Percentiles rank a stretch among this genome's conserved stretches.
These are phyloP conservation scores for Zele albiditarsus DNA, from an alignment of 2,888 invertebrate genomes.

Conservation along the genomic window DNA sequence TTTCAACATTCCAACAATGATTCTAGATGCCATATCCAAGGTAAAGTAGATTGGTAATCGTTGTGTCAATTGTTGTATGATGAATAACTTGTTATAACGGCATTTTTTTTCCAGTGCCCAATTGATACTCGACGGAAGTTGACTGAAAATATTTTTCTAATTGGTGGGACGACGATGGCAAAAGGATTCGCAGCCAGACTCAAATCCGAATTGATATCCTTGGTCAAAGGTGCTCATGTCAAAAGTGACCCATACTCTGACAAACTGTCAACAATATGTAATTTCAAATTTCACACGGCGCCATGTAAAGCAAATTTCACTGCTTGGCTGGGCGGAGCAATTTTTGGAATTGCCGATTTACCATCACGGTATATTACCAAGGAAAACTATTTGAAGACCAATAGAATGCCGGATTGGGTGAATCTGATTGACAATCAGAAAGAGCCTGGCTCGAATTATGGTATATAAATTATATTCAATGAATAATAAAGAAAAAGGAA, in stretches of 20 bases:
- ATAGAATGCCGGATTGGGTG: conserved; percentile 88
- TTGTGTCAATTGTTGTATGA: background rate
- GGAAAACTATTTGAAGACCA: conserved; percentile 82
- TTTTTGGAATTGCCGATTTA: conserved; percentile 84
- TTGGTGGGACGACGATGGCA: conserved; percentile 90
- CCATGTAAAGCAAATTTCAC: conserved; percentile 88
- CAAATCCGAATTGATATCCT: conserved; percentile 81
- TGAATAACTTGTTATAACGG: conserved; percentile 31
- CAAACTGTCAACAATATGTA: conserved; percentile 76
- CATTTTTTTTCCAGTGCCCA: conserved; percentile 78
- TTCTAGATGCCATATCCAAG: conserved; percentile 86
- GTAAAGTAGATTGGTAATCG: conserved; percentile 65
- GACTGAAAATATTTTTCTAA: conserved; percentile 87
- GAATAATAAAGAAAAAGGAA: background rate
- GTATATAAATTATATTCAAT: too few species aligned
- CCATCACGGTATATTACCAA: conserved; percentile 81
- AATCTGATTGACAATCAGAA: conserved; percentile 77
- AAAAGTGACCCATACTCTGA: conserved; percentile 78
- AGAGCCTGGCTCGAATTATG: conserved; percentile 39
- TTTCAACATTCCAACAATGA: conserved; percentile 86
- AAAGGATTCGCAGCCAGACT: conserved; percentile 89
- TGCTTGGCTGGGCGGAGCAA: conserved; percentile 90
- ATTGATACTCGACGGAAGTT: conserved; percentile 86
- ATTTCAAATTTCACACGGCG: conserved; percentile 86
- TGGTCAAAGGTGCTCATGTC: conserved; percentile 71